These are phyloP conservation scores for Pelusios castaneus DNA, from an alignment of 2,113 vertebrate species.

Conservation along the genomic window DNA sequence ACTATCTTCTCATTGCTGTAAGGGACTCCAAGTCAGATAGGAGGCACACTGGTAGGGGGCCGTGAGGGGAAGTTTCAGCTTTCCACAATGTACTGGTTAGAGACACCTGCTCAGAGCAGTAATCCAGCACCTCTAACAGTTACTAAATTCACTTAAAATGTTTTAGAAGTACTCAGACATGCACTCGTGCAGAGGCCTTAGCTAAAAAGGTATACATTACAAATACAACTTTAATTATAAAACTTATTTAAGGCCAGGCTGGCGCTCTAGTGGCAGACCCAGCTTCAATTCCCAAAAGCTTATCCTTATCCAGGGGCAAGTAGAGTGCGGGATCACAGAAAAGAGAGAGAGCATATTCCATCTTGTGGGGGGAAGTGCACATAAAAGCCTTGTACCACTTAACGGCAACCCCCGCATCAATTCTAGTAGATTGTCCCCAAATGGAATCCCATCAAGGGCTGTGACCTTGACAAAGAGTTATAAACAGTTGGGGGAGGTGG, in stretches of 20 bases:
- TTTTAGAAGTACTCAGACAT: neutral
- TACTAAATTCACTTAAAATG: neutral
- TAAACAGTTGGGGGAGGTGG: neutral
- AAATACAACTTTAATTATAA: neutral
- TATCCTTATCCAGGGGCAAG: rapidly evolving
- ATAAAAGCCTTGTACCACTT: neutral
- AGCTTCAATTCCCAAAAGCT: rapidly evolving
- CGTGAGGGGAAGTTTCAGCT: neutral
- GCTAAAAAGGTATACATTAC: neutral
- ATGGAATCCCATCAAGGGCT: neutral
- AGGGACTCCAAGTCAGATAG: neutral
- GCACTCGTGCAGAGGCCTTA: neutral
- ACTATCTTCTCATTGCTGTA: neutral
- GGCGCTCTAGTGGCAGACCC: rapidly evolving
- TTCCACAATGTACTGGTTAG: neutral
- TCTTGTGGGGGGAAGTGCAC: neutral
- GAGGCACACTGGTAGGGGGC: neutral
- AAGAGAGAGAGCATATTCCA: neutral
- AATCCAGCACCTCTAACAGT: neutral
- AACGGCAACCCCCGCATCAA: neutral
- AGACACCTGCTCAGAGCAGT: neutral
- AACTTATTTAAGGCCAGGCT: rapidly evolving
- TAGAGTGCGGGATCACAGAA: neutral
- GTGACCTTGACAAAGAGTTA: neutral
- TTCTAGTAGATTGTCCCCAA: neutral